Evolutionary conservation across 23 tunicate species (phyloP).

Genomic region (Clavelina lepadiformis): DNA sequence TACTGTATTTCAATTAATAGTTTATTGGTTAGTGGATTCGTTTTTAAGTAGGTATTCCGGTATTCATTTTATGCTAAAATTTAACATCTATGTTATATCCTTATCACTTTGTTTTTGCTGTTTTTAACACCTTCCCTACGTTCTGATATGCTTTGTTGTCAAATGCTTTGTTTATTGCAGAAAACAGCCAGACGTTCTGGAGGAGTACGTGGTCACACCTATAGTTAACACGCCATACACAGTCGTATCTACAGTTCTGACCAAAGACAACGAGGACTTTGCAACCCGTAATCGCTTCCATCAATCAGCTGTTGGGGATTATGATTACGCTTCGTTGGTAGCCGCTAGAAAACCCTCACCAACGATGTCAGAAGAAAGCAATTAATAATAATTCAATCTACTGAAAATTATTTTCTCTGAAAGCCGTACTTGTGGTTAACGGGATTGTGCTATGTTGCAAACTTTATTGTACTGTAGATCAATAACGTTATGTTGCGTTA

Average conservation of each 20-base stretch:
- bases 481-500: too few relatives aligned
- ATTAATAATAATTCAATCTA: too few relatives aligned
- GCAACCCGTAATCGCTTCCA: conserved; percentile 77
- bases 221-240: conserved; percentile 34
- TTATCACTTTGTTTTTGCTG: too few relatives aligned
- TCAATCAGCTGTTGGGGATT: conserved; percentile 82
- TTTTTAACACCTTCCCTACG: neutral
- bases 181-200: conserved; percentile 36
- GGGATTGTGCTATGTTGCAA: too few relatives aligned
- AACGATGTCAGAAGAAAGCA: too few relatives aligned
- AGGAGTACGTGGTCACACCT: conserved; percentile 42
- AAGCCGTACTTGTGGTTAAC: too few relatives aligned
- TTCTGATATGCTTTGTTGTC: neutral
- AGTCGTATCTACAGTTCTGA: conserved; percentile 60
- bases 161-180: conserved; percentile 24
- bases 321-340: conserved; percentile 60
- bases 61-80: too few relatives aligned
- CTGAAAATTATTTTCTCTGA: too few relatives aligned
- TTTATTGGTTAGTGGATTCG: neutral
- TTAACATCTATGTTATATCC: too few relatives aligned
- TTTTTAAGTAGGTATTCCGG: too few relatives aligned
- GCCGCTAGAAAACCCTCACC: conserved; percentile 44
- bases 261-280: conserved; percentile 84
- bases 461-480: too few relatives aligned
- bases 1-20: too few relatives aligned